Percentiles rank a stretch among this genome's conserved stretches.
These are phyloP conservation scores for Campaea margaritaria DNA, from an alignment of 2,888 invertebrate genomes.

Conservation along the genomic window DNA sequence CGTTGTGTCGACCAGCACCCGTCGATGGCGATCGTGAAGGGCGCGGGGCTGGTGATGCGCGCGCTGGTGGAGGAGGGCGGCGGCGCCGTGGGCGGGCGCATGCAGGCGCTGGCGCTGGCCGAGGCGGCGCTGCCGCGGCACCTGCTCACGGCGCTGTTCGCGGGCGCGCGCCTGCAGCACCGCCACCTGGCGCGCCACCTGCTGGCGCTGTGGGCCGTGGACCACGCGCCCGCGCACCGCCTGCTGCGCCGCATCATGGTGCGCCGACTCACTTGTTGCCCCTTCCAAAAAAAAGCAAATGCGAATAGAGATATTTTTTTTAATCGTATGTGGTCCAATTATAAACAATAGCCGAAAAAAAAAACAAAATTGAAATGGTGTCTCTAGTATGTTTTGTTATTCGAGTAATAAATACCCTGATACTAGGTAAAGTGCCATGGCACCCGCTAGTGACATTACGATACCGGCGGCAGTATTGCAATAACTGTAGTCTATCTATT, in stretches of 20 bases:
- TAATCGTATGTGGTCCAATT: no score
- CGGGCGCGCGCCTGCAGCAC: conserved; percentile 93
- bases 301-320: no score
- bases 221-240: conserved; percentile 95
- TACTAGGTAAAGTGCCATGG: no score
- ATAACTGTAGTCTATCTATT: no score
- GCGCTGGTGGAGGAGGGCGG: conserved; percentile 99
- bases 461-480: no score
- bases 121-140: conserved; percentile 98
- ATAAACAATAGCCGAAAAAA: no score
- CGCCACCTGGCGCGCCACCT: conserved; percentile 96
- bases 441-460: no score
- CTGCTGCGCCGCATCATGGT: conserved; percentile 96
- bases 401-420: no score
- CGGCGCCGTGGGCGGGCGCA: conserved; percentile 94
- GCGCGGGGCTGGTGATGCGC: conserved; percentile 98
- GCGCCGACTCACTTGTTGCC: conserved; percentile 41
- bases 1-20: conserved; percentile 88
- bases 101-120: conserved; percentile 97
- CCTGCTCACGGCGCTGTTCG: conserved; percentile 95
- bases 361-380: no score
- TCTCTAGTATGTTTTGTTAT: no score
- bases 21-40: conserved; percentile 98
- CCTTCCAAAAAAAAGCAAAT: no score
- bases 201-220: conserved; percentile 98